A percentile compares a stretch with the other conserved stretches of the same genome.
Evolutionary conservation across 2,113 vertebrate genomes (phyloP).

Genomic region (Motacilla tschutschensis): DNA sequence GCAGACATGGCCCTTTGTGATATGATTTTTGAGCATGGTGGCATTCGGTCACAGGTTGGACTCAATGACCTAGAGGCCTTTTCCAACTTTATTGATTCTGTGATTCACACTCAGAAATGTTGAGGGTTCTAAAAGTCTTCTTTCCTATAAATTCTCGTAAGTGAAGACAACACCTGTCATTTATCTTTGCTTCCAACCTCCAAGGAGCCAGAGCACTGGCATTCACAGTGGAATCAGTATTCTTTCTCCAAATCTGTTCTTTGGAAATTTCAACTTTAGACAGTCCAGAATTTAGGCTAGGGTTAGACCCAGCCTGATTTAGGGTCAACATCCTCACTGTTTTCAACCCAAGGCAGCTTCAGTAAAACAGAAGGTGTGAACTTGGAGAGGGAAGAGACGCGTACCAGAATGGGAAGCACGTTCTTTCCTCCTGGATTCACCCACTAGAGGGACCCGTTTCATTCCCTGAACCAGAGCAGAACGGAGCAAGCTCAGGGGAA

Average conservation of each 20-base stretch:
- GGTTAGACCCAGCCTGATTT: not conserved
- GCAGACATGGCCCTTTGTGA: not conserved
- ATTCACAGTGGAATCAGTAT: not conserved
- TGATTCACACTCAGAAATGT: not conserved
- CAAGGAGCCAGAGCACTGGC: not conserved
- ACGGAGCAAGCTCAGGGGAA: not conserved
- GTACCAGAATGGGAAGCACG: not conserved
- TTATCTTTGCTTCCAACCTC: not conserved
- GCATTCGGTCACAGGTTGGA: fast-evolving
- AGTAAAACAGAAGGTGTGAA: not conserved
- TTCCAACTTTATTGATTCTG: not conserved
- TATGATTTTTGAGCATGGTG: not conserved
- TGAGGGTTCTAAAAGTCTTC: not conserved
- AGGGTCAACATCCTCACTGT: not conserved
- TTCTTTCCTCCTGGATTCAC: not conserved
- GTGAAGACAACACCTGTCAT: not conserved
- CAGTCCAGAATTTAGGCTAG: not conserved
- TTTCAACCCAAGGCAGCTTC: not conserved
- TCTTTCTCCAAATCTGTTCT: not conserved
- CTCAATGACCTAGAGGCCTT: not conserved
- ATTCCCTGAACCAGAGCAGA: not conserved
- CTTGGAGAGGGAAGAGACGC: not conserved
- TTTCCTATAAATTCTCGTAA: not conserved
- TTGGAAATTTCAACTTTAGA: not conserved
- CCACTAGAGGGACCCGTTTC: not conserved